Evolutionary conservation across 1,140 invertebrate genomes (phyloP), one percentile per base, ranked within the genome.

Genomic region (Trichonephila inaurata): DNA sequence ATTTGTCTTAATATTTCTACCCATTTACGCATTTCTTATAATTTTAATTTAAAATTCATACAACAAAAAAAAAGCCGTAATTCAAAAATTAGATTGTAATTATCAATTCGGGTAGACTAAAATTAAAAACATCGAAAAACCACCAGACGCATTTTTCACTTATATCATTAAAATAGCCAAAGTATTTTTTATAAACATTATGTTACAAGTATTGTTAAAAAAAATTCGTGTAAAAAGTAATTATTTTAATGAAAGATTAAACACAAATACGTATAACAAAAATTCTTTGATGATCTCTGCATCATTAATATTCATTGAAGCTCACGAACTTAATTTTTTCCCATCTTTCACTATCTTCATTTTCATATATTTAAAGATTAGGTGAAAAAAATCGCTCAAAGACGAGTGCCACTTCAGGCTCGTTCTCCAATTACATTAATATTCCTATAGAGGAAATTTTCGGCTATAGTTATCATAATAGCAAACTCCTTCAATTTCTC

Each of bases 251-350:
- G 69, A 19, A 72, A 33, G 69, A 28, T 72, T 72, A 72, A 72
- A 72, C 33, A 72, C 24, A 28, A 83, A 83, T 58, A 40, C 24
- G 21, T 58, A 85, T 85, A 58, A 85, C 16, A 14, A 14, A 85
- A 85, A 85, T 88, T 88, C 58, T 61, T 51, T 72, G 33, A 28
- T 89, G 64, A 72, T 51, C 28, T 58, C 4, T 1, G 28, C 28
- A 89, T 58, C 88, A 89, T 77, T 77, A 89, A 89, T 89, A 77
- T 72, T 40, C 88, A 89, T 51, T 89, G 86, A 33, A 88, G 86
- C 24, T 66, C 33, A 33, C n/a, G 16, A n/a, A 21, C 21, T 14
- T 28, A 40, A 10, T 66, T 88, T 44, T 88, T 88, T 8, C 28
- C 21, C 16, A 40, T 21, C 10, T 66, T 44, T 21, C 44, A 88